These are phyloP conservation scores for Siniperca scherzeri DNA, from an alignment of 2,797 vertebrate genomes.

Conservation along the genomic window DNA sequence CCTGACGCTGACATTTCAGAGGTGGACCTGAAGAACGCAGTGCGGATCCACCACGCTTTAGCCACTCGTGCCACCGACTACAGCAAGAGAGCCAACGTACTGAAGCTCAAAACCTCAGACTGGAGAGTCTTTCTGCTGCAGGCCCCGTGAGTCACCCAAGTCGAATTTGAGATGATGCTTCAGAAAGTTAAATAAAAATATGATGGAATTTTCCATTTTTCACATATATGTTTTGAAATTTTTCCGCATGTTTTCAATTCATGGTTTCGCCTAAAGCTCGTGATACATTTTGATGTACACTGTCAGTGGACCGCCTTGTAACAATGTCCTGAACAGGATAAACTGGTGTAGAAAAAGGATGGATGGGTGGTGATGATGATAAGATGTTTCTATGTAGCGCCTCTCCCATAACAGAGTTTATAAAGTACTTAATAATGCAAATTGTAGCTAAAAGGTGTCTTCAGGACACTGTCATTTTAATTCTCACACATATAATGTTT, in stretches of 20 bases:
- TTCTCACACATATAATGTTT: too few relatives aligned
- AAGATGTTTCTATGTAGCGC: neutral
- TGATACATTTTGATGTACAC: neutral
- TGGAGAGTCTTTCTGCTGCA: conserved; percentile 98
- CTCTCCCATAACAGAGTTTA: neutral
- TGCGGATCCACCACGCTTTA: conserved; percentile 95
- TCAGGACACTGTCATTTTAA: too few relatives aligned
- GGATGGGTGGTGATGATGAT: neutral
- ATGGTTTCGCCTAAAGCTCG: neutral
- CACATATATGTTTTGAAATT: too few relatives aligned
- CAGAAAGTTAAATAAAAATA: neutral
- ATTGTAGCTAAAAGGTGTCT: neutral
- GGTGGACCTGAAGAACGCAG: conserved; percentile 95
- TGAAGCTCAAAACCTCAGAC: conserved; percentile 97
- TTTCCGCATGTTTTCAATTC: neutral
- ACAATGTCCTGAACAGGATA: neutral
- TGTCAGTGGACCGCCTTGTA: neutral
- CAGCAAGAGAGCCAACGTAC: conserved; percentile 95
- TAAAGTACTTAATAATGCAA: neutral
- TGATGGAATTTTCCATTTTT: neutral
- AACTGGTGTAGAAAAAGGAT: neutral
- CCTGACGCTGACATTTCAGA: conserved; percentile 95
- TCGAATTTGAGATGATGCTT: neutral
- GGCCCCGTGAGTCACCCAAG: conserved; percentile 88
- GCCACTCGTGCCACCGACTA: conserved; percentile 95